These are phyloP conservation scores for Forbesichthys agassizii DNA, from an alignment of 2,113 vertebrate species.

Conservation along the genomic window DNA sequence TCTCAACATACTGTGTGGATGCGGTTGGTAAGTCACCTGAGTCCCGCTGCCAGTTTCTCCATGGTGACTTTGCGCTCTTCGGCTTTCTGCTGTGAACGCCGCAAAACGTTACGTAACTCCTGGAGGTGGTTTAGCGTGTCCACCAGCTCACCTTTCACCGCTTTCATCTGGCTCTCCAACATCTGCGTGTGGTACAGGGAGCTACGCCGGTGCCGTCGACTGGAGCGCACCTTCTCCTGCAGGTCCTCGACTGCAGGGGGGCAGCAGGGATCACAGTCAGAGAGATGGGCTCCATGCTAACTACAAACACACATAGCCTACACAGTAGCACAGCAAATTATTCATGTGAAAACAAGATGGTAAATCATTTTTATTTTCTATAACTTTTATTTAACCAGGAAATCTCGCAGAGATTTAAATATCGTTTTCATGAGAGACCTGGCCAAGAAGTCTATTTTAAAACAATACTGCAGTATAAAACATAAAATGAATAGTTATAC, in stretches of 20 bases:
- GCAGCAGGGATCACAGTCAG: neutral
- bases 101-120: constrained; percentile 81
- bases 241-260: constrained; percentile 79
- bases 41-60: constrained; percentile 83
- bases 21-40: constrained; percentile 76
- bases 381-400: too few relatives aligned
- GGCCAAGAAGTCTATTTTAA: too few relatives aligned
- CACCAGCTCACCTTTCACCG: constrained; percentile 83
- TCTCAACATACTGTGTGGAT: too few relatives aligned
- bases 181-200: constrained; percentile 83
- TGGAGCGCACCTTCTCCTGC: constrained; percentile 86
- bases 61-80: constrained; percentile 84
- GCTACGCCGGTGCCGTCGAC: constrained; percentile 79
- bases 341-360: neutral
- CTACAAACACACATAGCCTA: neutral
- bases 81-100: constrained; percentile 84
- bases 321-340: neutral
- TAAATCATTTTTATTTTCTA: too few relatives aligned
- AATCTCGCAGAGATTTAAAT: too few relatives aligned
- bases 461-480: too few relatives aligned
- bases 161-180: constrained; percentile 86
- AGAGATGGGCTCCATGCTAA: neutral
- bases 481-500: too few relatives aligned
- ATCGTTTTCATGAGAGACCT: too few relatives aligned
- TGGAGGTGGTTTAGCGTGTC: constrained; percentile 82